These are phyloP conservation scores for Acrobasis consociella DNA, from an alignment of 2,888 invertebrate genomes.

Conservation along the genomic window DNA sequence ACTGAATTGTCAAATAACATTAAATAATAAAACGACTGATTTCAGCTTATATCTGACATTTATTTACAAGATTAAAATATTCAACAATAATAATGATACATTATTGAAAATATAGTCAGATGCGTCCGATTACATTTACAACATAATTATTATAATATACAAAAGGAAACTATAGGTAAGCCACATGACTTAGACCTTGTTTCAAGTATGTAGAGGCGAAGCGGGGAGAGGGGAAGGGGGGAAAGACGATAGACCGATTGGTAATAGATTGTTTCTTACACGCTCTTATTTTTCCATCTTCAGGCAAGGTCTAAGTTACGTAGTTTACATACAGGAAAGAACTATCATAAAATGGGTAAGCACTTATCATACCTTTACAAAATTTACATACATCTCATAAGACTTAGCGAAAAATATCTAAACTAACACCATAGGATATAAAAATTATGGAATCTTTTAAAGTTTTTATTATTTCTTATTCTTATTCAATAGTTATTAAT, in stretches of 20 bases:
- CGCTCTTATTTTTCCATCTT: too few relatives aligned
- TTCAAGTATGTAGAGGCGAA: too few relatives aligned
- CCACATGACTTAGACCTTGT: too few relatives aligned
- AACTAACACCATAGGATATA: constrained; percentile 62
- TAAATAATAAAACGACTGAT: constrained; percentile 45
- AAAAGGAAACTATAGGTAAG: constrained; percentile 6
- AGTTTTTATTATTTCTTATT: constrained; percentile 31
- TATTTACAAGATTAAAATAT: constrained; percentile 72
- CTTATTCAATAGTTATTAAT: constrained; percentile 37
- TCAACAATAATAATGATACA: constrained; percentile 61
- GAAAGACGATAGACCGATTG: too few relatives aligned
- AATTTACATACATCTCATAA: constrained; percentile 66
- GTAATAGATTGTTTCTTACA: too few relatives aligned
- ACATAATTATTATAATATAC: constrained; percentile 27
- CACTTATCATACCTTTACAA: constrained; percentile 63
- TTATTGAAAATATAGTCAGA: constrained; percentile 40
- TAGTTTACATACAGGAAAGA: neutral
- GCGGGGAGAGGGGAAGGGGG: too few relatives aligned
- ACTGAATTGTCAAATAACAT: too few relatives aligned
- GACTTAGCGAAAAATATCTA: constrained; percentile 45
- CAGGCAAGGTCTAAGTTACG: too few relatives aligned
- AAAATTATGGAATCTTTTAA: constrained; percentile 68
- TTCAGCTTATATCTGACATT: constrained; percentile 59
- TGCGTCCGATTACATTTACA: constrained; percentile 29
- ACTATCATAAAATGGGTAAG: constrained; percentile 4